Conservation (phyloP, 2,888 invertebrate genomes). For the Sthenelais limicola region DNA sequence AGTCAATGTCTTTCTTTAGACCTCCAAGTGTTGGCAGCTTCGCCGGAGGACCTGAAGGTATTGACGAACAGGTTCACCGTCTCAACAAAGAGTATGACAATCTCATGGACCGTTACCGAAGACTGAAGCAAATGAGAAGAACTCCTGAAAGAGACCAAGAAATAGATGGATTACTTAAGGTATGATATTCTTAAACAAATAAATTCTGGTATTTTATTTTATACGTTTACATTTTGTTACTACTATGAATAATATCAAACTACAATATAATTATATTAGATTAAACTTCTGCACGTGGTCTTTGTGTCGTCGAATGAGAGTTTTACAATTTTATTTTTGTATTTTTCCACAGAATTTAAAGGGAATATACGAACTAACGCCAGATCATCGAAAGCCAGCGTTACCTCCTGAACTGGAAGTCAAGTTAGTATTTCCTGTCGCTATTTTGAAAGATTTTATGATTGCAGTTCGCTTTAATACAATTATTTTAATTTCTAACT, state of each 20-base stretch:
- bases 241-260: neutral
- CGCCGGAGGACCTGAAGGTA: constrained; percentile 40
- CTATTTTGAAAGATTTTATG: too few relatives aligned
- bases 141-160: constrained; percentile 64
- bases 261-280: neutral
- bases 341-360: constrained; percentile 61
- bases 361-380: constrained; percentile 62
- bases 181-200: constrained; percentile 42
- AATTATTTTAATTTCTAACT: too few relatives aligned
- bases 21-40: constrained; percentile 42
- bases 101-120: constrained; percentile 65
- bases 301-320: too few relatives aligned
- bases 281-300: neutral
- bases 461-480: too few relatives aligned
- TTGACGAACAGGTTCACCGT: constrained; percentile 51
- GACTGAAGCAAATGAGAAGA: constrained; percentile 63
- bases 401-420: constrained; percentile 62
- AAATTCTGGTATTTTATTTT: neutral
- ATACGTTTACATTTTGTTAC: neutral
- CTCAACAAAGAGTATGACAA: constrained; percentile 65
- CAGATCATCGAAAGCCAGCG: constrained; percentile 60
- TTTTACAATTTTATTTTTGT: neutral
- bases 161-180: constrained; percentile 63
- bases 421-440: constrained; percentile 54
- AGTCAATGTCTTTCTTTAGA: too few relatives aligned